Evolutionary conservation across 2,113 vertebrate genomes (phyloP).

Genomic region (Toxostoma redivivum): DNA sequence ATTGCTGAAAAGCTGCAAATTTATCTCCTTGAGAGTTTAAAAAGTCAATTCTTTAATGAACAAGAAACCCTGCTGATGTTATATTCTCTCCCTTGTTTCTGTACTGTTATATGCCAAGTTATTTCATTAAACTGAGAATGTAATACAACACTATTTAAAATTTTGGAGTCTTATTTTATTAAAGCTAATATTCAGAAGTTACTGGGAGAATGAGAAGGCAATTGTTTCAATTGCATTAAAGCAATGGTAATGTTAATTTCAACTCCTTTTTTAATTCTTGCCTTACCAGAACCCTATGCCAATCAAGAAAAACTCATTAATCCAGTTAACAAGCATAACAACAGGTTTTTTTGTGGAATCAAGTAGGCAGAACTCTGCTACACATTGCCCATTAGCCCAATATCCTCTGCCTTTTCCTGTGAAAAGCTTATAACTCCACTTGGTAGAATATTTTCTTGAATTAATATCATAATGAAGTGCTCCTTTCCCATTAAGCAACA

Average conservation of each 20-base stretch:
- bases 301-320: slow-evolving; percentile 52
- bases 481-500: background rate
- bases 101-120: background rate
- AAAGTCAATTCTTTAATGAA: slow-evolving; percentile 54
- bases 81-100: slow-evolving; percentile 26
- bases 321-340: slow-evolving; percentile 37
- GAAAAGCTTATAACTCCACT: background rate
- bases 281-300: background rate
- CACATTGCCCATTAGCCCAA: background rate
- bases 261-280: slow-evolving; percentile 25
- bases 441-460: background rate
- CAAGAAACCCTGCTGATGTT: slow-evolving; percentile 25
- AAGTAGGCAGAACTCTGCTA: slow-evolving; percentile 17
- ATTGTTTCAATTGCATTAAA: slow-evolving; percentile 39
- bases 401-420: background rate
- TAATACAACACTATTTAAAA: slow-evolving; percentile 39
- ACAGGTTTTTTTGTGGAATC: slow-evolving; percentile 47
- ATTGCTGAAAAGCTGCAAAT: slow-evolving; percentile 31
- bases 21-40: slow-evolving; percentile 21
- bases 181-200: slow-evolving; percentile 16
- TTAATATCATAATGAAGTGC: background rate
- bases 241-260: background rate
- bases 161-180: slow-evolving; percentile 38
- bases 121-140: slow-evolving; percentile 53
- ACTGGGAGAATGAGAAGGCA: slow-evolving; percentile 16